A percentile compares a stretch with the other conserved stretches of the same genome.
Conservation (phyloP, 1,140 invertebrate genomes). For the Vanessa atalanta region DNA sequence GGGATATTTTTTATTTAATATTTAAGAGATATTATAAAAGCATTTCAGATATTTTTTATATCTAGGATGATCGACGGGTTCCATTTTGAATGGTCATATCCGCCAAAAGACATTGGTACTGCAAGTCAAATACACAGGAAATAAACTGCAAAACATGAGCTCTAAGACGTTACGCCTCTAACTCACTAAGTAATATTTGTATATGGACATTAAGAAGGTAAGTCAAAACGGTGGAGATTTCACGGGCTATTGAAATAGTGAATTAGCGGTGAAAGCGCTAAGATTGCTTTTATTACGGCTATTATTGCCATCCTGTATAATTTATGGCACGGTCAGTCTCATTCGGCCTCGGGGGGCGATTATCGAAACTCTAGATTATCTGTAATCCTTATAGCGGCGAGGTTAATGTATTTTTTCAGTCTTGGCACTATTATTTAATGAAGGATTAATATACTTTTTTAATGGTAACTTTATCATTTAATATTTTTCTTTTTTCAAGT, state of each 20-base stretch:
- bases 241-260: conserved; percentile 34
- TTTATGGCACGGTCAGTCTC: conserved; percentile 41
- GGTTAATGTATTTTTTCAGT: conserved; percentile 15
- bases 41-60: too few species aligned
- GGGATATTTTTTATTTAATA: too few species aligned
- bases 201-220: neutral
- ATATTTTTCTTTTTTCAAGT: neutral
- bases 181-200: neutral
- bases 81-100: too few species aligned
- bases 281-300: conserved; percentile 45
- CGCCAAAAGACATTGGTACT: too few species aligned
- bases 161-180: too few species aligned
- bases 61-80: too few species aligned
- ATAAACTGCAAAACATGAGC: too few species aligned
- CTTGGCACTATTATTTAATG: conserved; percentile 2
- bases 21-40: too few species aligned
- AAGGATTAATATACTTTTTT: neutral
- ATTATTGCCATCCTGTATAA: conserved; percentile 42
- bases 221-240: conserved; percentile 29
- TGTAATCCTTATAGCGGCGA: conserved; percentile 27
- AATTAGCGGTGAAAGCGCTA: conserved; percentile 38
- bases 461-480: neutral
- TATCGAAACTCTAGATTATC: conserved; percentile 36
- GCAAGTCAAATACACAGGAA: too few species aligned
- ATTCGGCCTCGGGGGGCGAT: conserved; percentile 38